These are phyloP conservation scores for Zygogramma bicolorata DNA, from an alignment of 2,888 invertebrate genomes.

Conservation along the genomic window DNA sequence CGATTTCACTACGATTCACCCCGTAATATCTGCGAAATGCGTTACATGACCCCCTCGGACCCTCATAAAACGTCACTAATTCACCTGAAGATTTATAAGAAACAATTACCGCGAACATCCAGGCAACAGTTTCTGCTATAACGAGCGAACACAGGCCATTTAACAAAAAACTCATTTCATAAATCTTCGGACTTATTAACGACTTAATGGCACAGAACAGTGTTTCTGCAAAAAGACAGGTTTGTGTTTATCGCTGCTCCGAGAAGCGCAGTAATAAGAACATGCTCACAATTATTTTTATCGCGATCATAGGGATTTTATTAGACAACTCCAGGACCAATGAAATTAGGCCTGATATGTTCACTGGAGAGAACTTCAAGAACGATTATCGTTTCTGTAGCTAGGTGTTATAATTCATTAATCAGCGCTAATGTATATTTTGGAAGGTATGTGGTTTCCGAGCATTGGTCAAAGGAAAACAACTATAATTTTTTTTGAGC, in stretches of 20 bases:
- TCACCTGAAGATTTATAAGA: conserved; percentile 31
- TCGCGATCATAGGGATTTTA: too few species aligned
- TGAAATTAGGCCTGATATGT: too few species aligned
- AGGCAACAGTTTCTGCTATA: conserved; percentile 20
- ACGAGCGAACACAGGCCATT: conserved; percentile 32
- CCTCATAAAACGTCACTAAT: conserved; percentile 30
- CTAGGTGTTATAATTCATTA: too few species aligned
- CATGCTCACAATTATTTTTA: too few species aligned
- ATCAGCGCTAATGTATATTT: too few species aligned
- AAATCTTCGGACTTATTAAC: conserved; percentile 41
- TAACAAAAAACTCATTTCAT: conserved; percentile 44
- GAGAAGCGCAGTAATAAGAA: neutral
- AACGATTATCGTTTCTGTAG: too few species aligned
- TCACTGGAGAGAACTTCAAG: too few species aligned
- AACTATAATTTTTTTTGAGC: too few species aligned
- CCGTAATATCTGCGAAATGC: neutral
- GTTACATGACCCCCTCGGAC: conserved; percentile 32
- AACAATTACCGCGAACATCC: conserved; percentile 33
- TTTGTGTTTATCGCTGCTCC: conserved; percentile 14
- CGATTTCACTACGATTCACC: neutral
- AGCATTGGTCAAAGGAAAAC: too few species aligned
- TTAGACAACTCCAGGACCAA: too few species aligned
- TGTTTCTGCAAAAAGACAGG: conserved; percentile 25
- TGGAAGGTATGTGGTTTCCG: too few species aligned
- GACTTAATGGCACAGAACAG: conserved; percentile 40